These are phyloP conservation scores for Hoplodrina blanda DNA, from an alignment of 2,888 invertebrate genomes.

Conservation along the genomic window DNA sequence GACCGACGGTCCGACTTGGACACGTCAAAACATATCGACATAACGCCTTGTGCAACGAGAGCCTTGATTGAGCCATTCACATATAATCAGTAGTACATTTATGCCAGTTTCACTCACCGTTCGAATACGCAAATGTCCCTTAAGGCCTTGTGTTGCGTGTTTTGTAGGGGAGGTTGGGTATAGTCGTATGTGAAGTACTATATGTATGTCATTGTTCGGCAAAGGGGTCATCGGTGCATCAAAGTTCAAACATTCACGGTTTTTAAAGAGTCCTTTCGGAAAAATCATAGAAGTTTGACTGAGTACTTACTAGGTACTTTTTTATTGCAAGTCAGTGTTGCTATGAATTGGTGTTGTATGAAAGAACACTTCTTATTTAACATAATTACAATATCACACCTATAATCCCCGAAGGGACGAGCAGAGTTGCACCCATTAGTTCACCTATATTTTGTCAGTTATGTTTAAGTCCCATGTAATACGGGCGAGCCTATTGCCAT, in stretches of 20 bases:
- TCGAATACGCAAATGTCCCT: conserved; percentile 73
- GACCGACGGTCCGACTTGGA: conserved; percentile 73
- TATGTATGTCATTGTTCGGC: not conserved
- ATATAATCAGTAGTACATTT: conserved; percentile 80
- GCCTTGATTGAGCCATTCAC: conserved; percentile 85
- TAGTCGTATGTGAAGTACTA: conserved; percentile 1
- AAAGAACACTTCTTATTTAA: too few species aligned
- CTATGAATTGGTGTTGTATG: too few species aligned
- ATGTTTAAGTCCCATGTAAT: too few species aligned
- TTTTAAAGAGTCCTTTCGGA: too few species aligned
- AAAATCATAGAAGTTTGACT: too few species aligned
- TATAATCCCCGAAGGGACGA: too few species aligned
- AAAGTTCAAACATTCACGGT: not conserved
- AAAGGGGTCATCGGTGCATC: not conserved
- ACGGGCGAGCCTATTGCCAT: too few species aligned
- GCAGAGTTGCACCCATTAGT: too few species aligned
- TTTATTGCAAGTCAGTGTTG: too few species aligned
- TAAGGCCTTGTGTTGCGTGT: conserved; percentile 66
- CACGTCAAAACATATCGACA: conserved; percentile 88
- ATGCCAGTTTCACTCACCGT: conserved; percentile 78
- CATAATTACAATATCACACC: too few species aligned
- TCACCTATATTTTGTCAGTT: too few species aligned
- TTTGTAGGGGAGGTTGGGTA: not conserved
- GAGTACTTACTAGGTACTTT: too few species aligned
- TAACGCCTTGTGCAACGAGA: conserved; percentile 80